Base-by-base conservation (phyloP, 2,113 vertebrate species). In the Tenebrosternarchus preto region DNA sequence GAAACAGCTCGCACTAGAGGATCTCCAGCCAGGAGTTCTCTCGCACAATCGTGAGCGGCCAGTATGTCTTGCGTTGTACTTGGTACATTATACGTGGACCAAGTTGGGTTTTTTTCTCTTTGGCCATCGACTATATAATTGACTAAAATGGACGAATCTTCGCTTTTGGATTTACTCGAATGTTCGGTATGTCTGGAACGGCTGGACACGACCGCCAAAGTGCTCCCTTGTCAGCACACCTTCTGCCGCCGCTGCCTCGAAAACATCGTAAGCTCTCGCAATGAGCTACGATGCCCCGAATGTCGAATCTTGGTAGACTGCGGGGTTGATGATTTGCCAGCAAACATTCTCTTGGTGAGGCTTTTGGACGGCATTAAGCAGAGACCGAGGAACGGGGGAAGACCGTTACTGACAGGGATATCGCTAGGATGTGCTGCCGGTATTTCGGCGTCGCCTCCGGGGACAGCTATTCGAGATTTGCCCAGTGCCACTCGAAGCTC, bases 211-310 rank as follows among this genome's bases (percentile, higher is more conserved):
- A 97, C 94, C 83, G 96, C 96, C 88, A 95, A 93, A 89, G 96
- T 96, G 80, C 94, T 98, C 80, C 96, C 96, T 15, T 98, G 96
- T 88, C 96, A 98, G 91, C 96, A 98, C 92, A 98, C 96, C 87
- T 97, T 98, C 94, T 98, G 96, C 90, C 95, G 95, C 85, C 96
- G 96, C 91, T 98, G 96, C 89, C 92, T 98, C 90, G 95, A 98
- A 90, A 97, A 95, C 93, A 98, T 98, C 71, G 92, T 98, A 85
- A 94, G 95, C 92, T 97, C 96, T 80, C 92, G 96, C 80, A 94
- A 94, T 87, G 96, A 98, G 88, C 95, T 98, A 82, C 96, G 96
- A 88, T 98, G 96, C 90, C 96, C 96, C 0, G 96, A 98, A 92
- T 98, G 96, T 80, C 95, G 96, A 91, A 95, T 97, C 91, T 87